A percentile compares a stretch with the other conserved stretches of the same genome.
Conservation (phyloP, 37 sponge, comb jelly and placozoan genomes). For the Oopsacas minuta region DNA sequence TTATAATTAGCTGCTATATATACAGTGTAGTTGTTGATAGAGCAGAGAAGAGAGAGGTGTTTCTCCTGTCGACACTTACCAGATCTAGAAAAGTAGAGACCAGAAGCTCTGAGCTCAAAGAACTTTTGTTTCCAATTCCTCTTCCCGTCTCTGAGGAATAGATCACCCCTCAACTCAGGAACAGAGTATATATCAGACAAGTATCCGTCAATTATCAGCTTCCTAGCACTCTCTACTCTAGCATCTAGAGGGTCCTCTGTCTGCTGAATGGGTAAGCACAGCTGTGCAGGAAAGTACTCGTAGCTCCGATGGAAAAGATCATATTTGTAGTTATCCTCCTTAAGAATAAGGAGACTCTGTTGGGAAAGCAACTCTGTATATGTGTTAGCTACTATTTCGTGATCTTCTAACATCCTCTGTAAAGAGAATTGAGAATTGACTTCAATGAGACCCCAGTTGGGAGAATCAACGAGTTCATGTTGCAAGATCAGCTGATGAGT, state of each 20-base stretch:
- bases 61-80: conserved; percentile 65
- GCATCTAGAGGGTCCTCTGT: conserved; percentile 23
- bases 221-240: conserved; percentile 47
- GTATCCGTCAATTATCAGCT: conserved; percentile 67
- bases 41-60: conserved; percentile 37
- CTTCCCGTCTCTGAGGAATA: conserved; percentile 74
- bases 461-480: too few species aligned
- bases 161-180: conserved; percentile 71
- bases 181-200: conserved; percentile 58
- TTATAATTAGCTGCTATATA: conserved; percentile 70
- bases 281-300: conserved; percentile 62
- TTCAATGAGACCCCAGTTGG: conserved; percentile 60
- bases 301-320: conserved; percentile 61
- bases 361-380: conserved; percentile 54
- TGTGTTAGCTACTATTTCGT: conserved; percentile 53
- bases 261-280: conserved; percentile 26
- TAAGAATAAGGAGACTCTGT: conserved; percentile 51
- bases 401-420: conserved; percentile 67
- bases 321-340: conserved; percentile 50
- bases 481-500: too few species aligned
- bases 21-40: conserved; percentile 58
- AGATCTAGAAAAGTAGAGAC: conserved; percentile 73
- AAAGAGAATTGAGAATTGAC: conserved; percentile 16
- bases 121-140: conserved; percentile 73
- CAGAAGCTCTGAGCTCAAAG: conserved; percentile 76